Percentiles rank a stretch among this genome's conserved stretches.
phyloP scores from a whole-genome alignment of 2,888 invertebrate genomes.

The Ametastegia equiseti region DNA sequence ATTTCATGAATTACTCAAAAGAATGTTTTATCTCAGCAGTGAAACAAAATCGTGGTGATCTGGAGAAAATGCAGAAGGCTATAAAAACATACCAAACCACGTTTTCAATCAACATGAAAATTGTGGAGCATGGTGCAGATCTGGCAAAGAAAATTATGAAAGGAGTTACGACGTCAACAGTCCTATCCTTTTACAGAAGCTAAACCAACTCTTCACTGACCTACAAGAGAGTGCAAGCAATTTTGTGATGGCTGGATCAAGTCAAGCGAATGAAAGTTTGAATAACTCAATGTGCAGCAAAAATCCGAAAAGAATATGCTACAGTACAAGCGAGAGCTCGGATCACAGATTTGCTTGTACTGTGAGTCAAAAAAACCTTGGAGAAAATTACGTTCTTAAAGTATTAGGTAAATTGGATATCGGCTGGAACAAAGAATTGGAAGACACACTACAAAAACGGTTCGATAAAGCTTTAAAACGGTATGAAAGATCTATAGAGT shows the following conservation, averaged over 20 bases:
- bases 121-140: conserved; percentile 50
- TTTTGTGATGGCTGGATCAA: conserved; percentile 35
- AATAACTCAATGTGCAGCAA: conserved; percentile 38
- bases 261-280: conserved; percentile 42
- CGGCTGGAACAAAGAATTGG: conserved; percentile 1
- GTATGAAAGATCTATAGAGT: conserved; percentile 10
- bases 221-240: conserved; percentile 16
- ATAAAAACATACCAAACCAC: conserved; percentile 49
- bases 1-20: conserved; percentile 37
- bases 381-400: conserved; percentile 13
- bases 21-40: conserved; percentile 50
- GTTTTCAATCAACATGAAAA: conserved; percentile 46
- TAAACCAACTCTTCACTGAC: neutral
- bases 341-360: conserved; percentile 46
- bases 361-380: conserved; percentile 42
- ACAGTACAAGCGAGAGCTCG: conserved; percentile 14
- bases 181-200: conserved; percentile 10
- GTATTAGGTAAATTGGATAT: conserved; percentile 8
- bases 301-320: conserved; percentile 34
- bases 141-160: conserved; percentile 9
- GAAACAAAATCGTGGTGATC: conserved; percentile 45
- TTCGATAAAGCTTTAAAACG: neutral
- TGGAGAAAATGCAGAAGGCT: conserved; percentile 30
- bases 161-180: neutral
- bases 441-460: neutral